Base-by-base conservation (phyloP, 2,888 invertebrate species). In the Orthosia gracilis region DNA sequence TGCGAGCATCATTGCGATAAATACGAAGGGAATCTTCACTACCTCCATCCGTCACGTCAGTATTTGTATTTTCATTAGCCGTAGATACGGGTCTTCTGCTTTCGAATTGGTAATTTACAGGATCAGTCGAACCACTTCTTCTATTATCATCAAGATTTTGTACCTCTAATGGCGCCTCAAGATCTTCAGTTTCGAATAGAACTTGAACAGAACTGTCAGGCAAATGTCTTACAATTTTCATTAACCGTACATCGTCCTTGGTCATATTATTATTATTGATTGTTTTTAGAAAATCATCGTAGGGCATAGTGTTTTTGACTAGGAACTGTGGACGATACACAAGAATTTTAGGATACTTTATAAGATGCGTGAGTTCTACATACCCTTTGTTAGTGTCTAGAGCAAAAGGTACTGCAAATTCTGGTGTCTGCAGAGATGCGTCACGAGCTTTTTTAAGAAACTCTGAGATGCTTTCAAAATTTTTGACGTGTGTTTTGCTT, bases 321-420 rank as follows among this genome's bases (percentile, higher is more conserved):
- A 86, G 17, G n/a, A 84, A 76, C 63, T 87, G 86, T 54, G 86
- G 84, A 12, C 75, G 82, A 68, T 85, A 85, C 3, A 82, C 50
- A 17, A 84, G 65, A 1, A 67, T 69, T 75, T 84, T 85, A 4
- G 86, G 84, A 79, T 87, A 75, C 57, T 82, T 86, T 50, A 86
- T 62, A 54, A 86, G 73, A 72, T 87, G 75, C 50, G 80, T 80
- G 49, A 86, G 72, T 68, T 87, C 82, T 67, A 87, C 77, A 47
- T 86, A 78, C 72, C 77, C 87, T 59, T 78, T 80, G 23, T 73
- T 69, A 72, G 63, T 76, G 31, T 76, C 50, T 50, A 78, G 21
- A 50, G 76, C 69, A 70, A 77, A 69, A 62, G 68, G 79, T 11
- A 73, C 52, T 21, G 82, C 69, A 50, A 86, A 67, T 49, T 84